Conservation (phyloP, 2,797 vertebrate species). For the Falco novaeseelandiae region DNA sequence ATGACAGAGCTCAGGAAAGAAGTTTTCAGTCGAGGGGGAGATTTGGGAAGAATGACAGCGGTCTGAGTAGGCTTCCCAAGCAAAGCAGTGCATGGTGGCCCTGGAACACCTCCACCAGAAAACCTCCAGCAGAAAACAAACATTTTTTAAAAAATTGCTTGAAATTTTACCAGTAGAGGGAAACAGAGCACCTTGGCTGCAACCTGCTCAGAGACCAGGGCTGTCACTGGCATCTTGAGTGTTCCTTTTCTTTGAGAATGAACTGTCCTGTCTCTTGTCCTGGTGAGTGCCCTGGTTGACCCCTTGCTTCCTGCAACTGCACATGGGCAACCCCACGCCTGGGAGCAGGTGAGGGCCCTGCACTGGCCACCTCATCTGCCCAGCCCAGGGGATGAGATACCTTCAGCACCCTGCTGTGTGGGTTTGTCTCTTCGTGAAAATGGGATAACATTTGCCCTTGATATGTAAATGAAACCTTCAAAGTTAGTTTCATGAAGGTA, state of each 20-base stretch:
- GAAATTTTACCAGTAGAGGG: slow-evolving; percentile 50
- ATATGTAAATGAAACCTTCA: neutral
- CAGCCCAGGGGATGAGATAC: neutral
- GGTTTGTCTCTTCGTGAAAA: neutral
- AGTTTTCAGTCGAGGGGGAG: neutral
- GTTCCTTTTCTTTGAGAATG: neutral
- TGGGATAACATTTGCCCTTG: neutral
- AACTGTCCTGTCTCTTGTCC: neutral
- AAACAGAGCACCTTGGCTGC: slow-evolving; percentile 42
- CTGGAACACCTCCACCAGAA: neutral
- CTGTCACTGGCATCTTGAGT: neutral
- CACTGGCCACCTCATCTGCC: fast-evolving
- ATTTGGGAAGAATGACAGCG: neutral
- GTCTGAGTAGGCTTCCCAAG: neutral
- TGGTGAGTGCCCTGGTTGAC: fast-evolving
- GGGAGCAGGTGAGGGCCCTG: neutral
- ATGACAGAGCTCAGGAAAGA: neutral
- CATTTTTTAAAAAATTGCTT: neutral
- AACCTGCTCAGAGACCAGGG: neutral
- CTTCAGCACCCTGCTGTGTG: neutral
- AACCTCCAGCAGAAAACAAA: neutral
- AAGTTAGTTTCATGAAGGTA: neutral
- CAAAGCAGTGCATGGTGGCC: fast-evolving
- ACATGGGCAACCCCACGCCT: neutral
- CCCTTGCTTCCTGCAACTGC: fast-evolving